Percentiles rank a stretch among this genome's conserved stretches.
These are phyloP conservation scores for Percina caprodes DNA, from an alignment of 2,113 vertebrate species.

Conservation along the genomic window DNA sequence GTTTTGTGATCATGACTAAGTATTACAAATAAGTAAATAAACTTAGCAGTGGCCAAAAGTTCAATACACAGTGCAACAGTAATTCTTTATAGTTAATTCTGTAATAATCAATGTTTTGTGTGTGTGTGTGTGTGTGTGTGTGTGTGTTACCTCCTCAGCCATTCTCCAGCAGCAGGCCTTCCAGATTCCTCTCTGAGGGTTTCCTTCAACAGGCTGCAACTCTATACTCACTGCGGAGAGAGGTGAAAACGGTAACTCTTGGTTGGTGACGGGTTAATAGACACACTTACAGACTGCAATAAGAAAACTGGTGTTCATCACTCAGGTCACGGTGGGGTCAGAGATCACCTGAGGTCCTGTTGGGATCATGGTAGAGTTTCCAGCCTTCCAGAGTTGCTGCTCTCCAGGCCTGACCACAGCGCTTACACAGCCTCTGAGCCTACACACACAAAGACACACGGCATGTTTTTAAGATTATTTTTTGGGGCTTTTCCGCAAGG, in stretches of 20 bases:
- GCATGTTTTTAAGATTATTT: no score
- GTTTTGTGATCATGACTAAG: no score
- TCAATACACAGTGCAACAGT: no score
- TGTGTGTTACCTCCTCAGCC: slow-evolving; percentile 91
- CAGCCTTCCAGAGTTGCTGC: slow-evolving; percentile 97
- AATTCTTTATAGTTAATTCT: neutral
- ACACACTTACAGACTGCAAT: neutral
- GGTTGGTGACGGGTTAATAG: neutral
- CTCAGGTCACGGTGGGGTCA: neutral
- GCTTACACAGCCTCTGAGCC: slow-evolving; percentile 96
- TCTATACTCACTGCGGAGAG: slow-evolving; percentile 79
- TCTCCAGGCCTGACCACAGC: slow-evolving; percentile 98
- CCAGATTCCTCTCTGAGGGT: slow-evolving; percentile 96
- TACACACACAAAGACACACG: slow-evolving; percentile 68
- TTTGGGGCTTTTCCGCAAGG: no score
- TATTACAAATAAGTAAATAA: no score
- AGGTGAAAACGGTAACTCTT: neutral
- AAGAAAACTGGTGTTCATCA: neutral
- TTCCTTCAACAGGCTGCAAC: slow-evolving; percentile 92
- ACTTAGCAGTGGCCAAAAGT: no score
- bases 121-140: no score
- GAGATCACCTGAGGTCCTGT: slow-evolving; percentile 88
- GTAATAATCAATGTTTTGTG: neutral
- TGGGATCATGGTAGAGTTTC: slow-evolving; percentile 98
- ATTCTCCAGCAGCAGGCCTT: slow-evolving; percentile 97